Evolutionary conservation across 1,140 invertebrate species (phyloP).

Genomic region (Bathynomus jamesi): DNA sequence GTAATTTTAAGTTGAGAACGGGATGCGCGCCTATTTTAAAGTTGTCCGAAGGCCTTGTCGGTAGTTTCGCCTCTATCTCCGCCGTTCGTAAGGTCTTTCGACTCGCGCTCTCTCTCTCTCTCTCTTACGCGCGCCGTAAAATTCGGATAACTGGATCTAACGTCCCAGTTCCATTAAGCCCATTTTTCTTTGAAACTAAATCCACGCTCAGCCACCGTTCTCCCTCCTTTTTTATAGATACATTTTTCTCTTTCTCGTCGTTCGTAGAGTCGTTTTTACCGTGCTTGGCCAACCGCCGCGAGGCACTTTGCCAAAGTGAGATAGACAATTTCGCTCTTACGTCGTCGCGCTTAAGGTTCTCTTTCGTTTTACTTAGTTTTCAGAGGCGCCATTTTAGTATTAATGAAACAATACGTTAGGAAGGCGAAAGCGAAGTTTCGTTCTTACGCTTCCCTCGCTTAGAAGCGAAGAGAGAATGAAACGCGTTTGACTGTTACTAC

Average conservation of each 20-base stretch:
- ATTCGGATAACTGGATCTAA: neutral
- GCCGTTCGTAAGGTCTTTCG: neutral
- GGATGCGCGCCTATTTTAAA: neutral
- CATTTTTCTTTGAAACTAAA: neutral
- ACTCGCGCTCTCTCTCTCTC: neutral
- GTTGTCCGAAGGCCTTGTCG: neutral
- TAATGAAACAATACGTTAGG: neutral
- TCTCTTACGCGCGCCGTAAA: neutral
- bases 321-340: neutral
- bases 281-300: neutral
- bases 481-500: neutral
- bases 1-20: neutral
- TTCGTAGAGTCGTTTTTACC: neutral
- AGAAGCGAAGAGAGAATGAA: neutral
- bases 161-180: neutral
- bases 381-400: neutral
- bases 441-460: neutral
- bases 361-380: neutral
- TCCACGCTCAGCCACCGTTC: neutral
- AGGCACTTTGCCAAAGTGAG: neutral
- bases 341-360: neutral
- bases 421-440: neutral
- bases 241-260: neutral
- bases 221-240: slow-evolving; percentile 1
- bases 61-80: neutral